phyloP scores from a whole-genome alignment of 2,888 invertebrate genomes.

The Apotomis capreana region DNA sequence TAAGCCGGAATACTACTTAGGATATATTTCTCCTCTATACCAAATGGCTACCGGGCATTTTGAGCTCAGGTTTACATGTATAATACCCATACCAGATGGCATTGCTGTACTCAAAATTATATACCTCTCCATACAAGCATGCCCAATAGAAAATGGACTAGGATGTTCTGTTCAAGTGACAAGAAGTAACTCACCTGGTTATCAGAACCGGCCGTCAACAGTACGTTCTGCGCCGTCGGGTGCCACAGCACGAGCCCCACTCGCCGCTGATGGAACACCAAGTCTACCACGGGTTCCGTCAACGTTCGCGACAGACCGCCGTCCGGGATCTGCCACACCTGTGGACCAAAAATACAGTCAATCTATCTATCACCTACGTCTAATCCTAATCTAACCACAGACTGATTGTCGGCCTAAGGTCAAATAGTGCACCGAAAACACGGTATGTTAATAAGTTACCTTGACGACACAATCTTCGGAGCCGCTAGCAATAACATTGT shows the following conservation, averaged over 20 bases:
- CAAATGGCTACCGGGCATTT: no score
- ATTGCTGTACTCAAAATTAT: no score
- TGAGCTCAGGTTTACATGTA: no score
- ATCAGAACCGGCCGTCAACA: constrained; percentile 96
- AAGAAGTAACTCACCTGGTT: constrained; percentile 86
- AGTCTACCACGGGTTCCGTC: constrained; percentile 96
- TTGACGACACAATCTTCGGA: constrained; percentile 99
- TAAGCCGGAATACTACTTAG: no score
- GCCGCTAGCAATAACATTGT: constrained; percentile 98
- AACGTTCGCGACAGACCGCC: constrained; percentile 94
- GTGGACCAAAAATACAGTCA: constrained; percentile 34
- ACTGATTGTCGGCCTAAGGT: no score
- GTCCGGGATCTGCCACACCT: constrained; percentile 97
- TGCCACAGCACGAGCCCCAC: constrained; percentile 98
- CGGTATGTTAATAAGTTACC: constrained; percentile 59
- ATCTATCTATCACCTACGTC: neutral
- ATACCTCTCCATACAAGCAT: no score
- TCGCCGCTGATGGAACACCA: constrained; percentile 95
- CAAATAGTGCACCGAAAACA: no score
- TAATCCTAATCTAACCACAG: no score
- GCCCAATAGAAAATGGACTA: no score
- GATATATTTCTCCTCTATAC: no score
- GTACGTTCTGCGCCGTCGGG: constrained; percentile 96
- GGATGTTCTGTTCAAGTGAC: neutral
- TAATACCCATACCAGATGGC: no score